Evolutionary conservation across 37 sponge, comb jelly and placozoan genomes (phyloP), one percentile per base, ranked within the genome.

Genomic region (Halichondria panicea): DNA sequence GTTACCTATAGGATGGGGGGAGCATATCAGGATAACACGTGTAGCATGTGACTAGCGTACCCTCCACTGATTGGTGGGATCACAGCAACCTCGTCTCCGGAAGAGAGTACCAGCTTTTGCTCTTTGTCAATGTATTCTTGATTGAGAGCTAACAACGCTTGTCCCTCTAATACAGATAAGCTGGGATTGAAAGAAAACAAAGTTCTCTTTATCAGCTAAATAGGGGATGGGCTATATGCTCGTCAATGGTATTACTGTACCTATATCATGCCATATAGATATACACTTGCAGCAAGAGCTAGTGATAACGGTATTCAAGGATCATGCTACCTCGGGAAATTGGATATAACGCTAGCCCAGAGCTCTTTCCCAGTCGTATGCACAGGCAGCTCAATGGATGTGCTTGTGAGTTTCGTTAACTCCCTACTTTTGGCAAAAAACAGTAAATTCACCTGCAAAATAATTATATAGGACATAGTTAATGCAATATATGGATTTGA

Each of bases 41-140:
- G n/a, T n/a, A n/a, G n/a, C n/a, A n/a, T n/a, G n/a, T n/a, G n/a
- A 48, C 66, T 43, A 32, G 30, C 13, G 78, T 66, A 95, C 33
- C 96, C 96, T 52, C 96, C 96, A 78, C 93, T 88, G 12, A 95
- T 89, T n/a, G 96, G 96, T n/a, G 96, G 96, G 12, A 95, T 92
- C 30, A 95, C 71, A 28, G 96, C 96, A 28, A 95, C 66, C 50
- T 82, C 87, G 62, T 91, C 96, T 21, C 87, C 90, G 9, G 77
- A 15, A 39, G 60, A 71, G 13, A 95, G 79, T 15, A 39, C n/a
- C 9, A 92, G 28, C 9, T 30, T 21, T 30, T 75, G 66, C 2
- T 76, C 80, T 46, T 28, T 31, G 0, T 71, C 71, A 40, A 92
- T 32, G 89, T 92, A 95, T 30, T 72, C 83, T 40, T 92, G 90